Conservation (phyloP, 1,140 invertebrate species). For the Telenomus remus region DNA sequence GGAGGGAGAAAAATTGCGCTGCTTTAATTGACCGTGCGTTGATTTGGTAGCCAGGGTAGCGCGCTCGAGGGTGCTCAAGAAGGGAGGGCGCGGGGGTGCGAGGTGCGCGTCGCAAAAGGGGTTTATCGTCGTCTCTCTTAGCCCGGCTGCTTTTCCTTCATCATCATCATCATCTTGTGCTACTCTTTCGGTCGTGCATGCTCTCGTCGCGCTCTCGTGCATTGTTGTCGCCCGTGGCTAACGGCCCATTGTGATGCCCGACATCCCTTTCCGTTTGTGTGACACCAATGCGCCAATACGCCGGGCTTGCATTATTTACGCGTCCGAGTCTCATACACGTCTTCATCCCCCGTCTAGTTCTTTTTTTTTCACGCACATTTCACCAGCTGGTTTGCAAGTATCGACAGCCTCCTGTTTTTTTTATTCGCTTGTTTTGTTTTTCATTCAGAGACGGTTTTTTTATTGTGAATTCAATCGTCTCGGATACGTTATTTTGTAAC, state of each 20-base stretch:
- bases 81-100: constrained; percentile 41
- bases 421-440: no score
- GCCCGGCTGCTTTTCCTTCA: constrained; percentile 7
- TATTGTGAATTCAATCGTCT: no score
- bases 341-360: constrained; percentile 52
- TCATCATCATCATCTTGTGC: constrained; percentile 34
- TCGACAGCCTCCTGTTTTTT: background rate
- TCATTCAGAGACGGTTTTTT: no score
- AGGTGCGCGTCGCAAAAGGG: constrained; percentile 26
- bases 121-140: constrained; percentile 15
- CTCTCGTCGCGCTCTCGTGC: constrained; percentile 56
- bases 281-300: constrained; percentile 55
- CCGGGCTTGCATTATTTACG: constrained; percentile 65
- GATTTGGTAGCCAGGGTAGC: constrained; percentile 66
- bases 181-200: constrained; percentile 20
- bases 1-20: constrained; percentile 56
- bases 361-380: constrained; percentile 21
- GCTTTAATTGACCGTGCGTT: constrained; percentile 70
- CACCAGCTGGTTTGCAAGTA: background rate
- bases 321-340: constrained; percentile 21
- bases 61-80: constrained; percentile 58
- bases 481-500: no score
- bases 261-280: constrained; percentile 57
- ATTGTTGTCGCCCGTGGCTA: constrained; percentile 69
- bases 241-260: constrained; percentile 66